Evolutionary conservation across 2,113 vertebrate genomes (phyloP), one percentile per base, ranked within the genome.

Genomic region (Phocoena phocoena): DNA sequence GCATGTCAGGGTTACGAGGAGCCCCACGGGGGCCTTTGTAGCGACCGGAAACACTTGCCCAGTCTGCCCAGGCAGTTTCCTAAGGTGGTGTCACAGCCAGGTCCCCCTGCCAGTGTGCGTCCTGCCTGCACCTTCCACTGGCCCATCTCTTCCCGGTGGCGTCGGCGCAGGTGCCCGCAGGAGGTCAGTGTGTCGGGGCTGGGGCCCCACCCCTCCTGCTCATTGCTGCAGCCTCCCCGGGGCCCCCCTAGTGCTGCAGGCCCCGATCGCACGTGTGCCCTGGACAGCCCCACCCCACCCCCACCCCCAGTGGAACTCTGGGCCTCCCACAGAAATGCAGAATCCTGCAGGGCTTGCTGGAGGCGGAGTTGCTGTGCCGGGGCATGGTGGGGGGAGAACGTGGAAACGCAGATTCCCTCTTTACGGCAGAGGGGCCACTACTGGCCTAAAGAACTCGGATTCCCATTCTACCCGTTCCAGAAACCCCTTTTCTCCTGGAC

Each of bases 91-190:
- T 41, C 23, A 53, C 73, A 88, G 95, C 93, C 8, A 3, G 38
- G 68, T 76, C 95, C 93, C 86, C 70, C 0, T 60, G 62, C 95
- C 85, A 26, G 23, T 17, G 3, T 0, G 80, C 53, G 63, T 15
- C 63, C 62, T 97, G 62, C 68, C 86, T 90, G 88, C 28, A 68
- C 67, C 50, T 17, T 60, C 95, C 17, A 2, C 82, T 92, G 55
- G 53, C 71, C 80, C 44, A 8, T 26, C 2, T 8, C 58, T 5
- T 96, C 98, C 97, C 88, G 74, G 38, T 88, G 90, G 96, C 97
- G 97, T 96, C 94, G 76, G 89, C 88, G 93, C 76, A 62, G 86
- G 84, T 18, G 21, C 28, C 55, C 67, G 50, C 23, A 13, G 60
- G 44, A 55, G n/a, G 68, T 53, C 8, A 8, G 23, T 31, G 47